Base-by-base conservation (phyloP, 1,140 invertebrate species). In the Portunus trituberculatus region DNA sequence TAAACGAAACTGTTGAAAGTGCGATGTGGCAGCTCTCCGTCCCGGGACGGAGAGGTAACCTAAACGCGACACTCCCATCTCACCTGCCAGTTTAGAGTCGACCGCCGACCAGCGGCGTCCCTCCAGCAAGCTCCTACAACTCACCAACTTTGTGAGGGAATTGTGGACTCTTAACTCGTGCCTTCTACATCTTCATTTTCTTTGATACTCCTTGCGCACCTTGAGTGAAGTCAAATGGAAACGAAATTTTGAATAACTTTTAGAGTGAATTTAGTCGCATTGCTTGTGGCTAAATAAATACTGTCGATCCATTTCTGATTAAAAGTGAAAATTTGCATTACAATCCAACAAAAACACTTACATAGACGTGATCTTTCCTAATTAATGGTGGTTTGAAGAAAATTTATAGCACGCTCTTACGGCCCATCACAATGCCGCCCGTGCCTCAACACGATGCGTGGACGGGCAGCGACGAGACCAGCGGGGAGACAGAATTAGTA, bases 401-500 rank as follows among this genome's bases (percentile, higher is more conserved):
- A 29, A 10, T 59, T 29, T 16, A 91, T 39, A 67, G 76, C 10
- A 16, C n/a, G 0, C 16, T 29, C 28, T 14, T 25, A 52, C 76
- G 25, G 28, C 67, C 0, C 8, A 20, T 48, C 14, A 29, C 39
- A 12, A 93, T 93, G 92, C 45, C 92, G 16, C 92, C 92, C 45
- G 86, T 87, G 39, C 88, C 67, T 76, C 67, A n/a, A 76, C 45
- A n/a, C 45, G 90, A 76, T 31, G 67, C 3, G 4, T 76, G 90
- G 90, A 28, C 39, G 28, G 92, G 39, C 7, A 93, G 92, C 25
- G 92, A 87, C 20, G 92, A 93, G 14, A n/a, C 92, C 7, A 93
- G 92, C 28, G 20, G 10, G 31, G 92, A 93, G 20, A 14, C 46
- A 8, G 31, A 32, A 10, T 6, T 93, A 67, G 45, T 20, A 4